These are phyloP conservation scores for Gisinianus flammeolus DNA, from an alignment of 2,888 invertebrate species.

Conservation along the genomic window DNA sequence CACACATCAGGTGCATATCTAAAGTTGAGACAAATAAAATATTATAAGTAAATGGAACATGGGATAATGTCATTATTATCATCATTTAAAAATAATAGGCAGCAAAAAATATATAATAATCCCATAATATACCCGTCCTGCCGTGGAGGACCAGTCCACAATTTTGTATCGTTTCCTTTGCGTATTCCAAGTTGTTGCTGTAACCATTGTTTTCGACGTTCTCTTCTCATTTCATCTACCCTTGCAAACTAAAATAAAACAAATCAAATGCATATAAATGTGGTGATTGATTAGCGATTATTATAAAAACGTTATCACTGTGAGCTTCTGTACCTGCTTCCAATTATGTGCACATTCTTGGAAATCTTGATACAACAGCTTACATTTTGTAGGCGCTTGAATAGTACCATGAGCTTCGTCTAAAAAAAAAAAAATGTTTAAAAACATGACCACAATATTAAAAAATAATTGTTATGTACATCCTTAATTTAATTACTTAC, in stretches of 20 bases:
- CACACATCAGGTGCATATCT: too few species aligned
- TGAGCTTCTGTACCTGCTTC: conserved; percentile 67
- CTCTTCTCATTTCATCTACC: conserved; percentile 45
- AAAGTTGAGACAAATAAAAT: too few species aligned
- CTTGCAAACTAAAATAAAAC: conserved; percentile 38
- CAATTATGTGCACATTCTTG: conserved; percentile 71
- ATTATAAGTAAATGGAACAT: too few species aligned
- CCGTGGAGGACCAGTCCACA: not conserved
- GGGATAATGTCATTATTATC: too few species aligned
- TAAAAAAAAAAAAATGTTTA: too few species aligned
- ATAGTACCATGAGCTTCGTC: conserved; percentile 79
- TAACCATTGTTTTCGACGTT: conserved; percentile 46
- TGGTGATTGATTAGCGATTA: not conserved
- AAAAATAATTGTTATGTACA: too few species aligned
- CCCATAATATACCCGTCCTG: too few species aligned
- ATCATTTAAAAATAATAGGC: too few species aligned
- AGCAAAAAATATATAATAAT: too few species aligned
- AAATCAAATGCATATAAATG: not conserved
- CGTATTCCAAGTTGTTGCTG: conserved; percentile 37
- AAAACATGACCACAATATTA: too few species aligned
- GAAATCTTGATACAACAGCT: conserved; percentile 70
- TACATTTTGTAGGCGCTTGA: conserved; percentile 69
- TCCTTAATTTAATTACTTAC: too few species aligned
- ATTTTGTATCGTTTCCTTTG: not conserved
- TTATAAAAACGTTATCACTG: not conserved